A percentile compares a stretch with the other conserved stretches of the same genome.
Evolutionary conservation across 64 coral and sea anemone species (phyloP).

Genomic region (Cladopsammia gracilis): DNA sequence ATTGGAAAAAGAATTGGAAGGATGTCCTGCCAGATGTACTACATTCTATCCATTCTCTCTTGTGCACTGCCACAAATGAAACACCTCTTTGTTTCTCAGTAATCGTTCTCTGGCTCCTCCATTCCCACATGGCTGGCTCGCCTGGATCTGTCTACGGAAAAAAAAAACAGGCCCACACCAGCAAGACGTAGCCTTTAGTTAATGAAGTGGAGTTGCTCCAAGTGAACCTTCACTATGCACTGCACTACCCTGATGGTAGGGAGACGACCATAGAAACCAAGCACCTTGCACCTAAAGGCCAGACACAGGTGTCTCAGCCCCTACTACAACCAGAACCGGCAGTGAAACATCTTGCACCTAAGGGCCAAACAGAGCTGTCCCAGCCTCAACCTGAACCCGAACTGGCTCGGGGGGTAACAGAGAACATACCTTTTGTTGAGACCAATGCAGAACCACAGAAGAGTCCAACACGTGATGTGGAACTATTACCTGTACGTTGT

Average conservation of each 20-base stretch:
- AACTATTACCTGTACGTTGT: too few relatives aligned
- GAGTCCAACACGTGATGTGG: too few relatives aligned
- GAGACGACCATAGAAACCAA: neutral
- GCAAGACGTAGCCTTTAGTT: constrained; percentile 60
- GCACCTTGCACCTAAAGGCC: too few relatives aligned
- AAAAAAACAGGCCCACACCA: constrained; percentile 14
- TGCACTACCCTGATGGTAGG: constrained; percentile 66
- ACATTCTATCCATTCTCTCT: constrained; percentile 44
- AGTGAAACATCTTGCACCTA: too few relatives aligned
- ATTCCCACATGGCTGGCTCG: constrained; percentile 53
- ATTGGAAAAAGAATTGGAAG: constrained; percentile 22
- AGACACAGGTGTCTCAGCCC: too few relatives aligned
- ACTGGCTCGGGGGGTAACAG: too few relatives aligned
- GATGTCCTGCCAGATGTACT: constrained; percentile 52
- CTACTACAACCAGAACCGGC: too few relatives aligned
- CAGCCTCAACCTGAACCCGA: too few relatives aligned
- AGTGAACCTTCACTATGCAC: constrained; percentile 67
- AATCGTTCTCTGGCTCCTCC: constrained; percentile 28
- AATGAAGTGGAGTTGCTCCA: constrained; percentile 55
- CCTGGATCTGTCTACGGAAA: constrained; percentile 35
- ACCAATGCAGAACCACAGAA: too few relatives aligned
- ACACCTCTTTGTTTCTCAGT: constrained; percentile 37
- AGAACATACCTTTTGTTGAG: too few relatives aligned
- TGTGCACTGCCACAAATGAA: constrained; percentile 65
- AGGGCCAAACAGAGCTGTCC: too few relatives aligned